Conservation (phyloP, 2,888 invertebrate genomes). For the Nowickia ferox region DNA sequence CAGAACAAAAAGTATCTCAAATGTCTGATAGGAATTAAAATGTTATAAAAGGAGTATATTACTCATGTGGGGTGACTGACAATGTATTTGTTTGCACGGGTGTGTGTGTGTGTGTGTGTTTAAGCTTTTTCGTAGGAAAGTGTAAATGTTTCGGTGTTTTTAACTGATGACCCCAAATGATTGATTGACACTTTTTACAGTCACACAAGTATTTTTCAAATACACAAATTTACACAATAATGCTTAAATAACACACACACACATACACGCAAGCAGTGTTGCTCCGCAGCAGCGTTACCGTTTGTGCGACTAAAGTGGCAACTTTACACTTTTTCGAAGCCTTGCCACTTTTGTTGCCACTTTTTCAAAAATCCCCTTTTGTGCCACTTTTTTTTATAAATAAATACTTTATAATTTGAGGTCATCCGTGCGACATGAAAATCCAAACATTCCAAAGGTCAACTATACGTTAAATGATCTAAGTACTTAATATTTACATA, state of each 20-base stretch:
- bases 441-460: no score
- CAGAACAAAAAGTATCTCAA: conserved; percentile 25
- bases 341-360: no score
- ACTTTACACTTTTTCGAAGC: no score
- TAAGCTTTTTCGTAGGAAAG: not conserved
- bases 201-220: conserved; percentile 62
- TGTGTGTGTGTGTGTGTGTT: not conserved
- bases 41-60: conserved; percentile 49
- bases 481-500: no score
- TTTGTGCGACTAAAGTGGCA: no score
- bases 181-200: conserved; percentile 72
- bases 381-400: no score
- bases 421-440: no score
- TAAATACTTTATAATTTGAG: no score
- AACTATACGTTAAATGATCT: no score
- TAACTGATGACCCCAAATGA: conserved; percentile 72
- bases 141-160: conserved; percentile 46
- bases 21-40: conserved; percentile 45
- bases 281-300: conserved; percentile 53
- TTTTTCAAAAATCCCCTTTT: no score
- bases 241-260: not conserved
- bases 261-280: not conserved
- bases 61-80: not conserved
- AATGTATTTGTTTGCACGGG: not conserved
- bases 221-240: conserved; percentile 35